Evolutionary conservation across 2,797 vertebrate species (phyloP).

Genomic region (Mycteria americana): DNA sequence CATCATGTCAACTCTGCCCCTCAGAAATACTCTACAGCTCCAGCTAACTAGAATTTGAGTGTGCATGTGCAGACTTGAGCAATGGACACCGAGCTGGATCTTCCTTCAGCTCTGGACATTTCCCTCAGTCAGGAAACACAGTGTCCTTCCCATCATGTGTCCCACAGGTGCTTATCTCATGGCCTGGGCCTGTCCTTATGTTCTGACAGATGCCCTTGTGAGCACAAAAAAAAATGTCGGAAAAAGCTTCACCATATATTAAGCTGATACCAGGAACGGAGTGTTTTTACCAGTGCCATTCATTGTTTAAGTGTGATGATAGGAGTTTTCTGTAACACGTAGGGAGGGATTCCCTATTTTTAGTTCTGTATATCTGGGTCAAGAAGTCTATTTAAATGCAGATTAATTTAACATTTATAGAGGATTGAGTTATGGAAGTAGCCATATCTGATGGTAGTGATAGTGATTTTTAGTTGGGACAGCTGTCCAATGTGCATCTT

Average conservation of each 20-base stretch:
- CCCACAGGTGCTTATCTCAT: not conserved
- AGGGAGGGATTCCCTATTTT: not conserved
- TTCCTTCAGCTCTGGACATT: not conserved
- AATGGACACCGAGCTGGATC: not conserved
- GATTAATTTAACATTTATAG: not conserved
- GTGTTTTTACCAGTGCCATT: not conserved
- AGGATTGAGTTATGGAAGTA: not conserved
- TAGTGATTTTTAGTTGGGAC: not conserved
- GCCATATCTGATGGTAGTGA: not conserved
- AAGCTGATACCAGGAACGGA: not conserved
- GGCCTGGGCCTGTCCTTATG: not conserved
- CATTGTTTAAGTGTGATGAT: not conserved
- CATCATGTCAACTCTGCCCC: not conserved
- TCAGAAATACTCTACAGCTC: not conserved
- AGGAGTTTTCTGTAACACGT: not conserved
- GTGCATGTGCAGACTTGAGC: not conserved
- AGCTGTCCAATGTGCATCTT: not conserved
- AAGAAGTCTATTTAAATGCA: conserved; percentile 35
- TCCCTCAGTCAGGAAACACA: not conserved
- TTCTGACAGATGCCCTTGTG: not conserved
- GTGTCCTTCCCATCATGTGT: not conserved
- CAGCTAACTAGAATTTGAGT: not conserved
- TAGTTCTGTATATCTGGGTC: conserved; percentile 27
- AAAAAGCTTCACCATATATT: not conserved
- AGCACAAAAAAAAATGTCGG: not conserved